phyloP scores from a whole-genome alignment of 53 echinoderm and acorn worm genomes.

The Mesocentrotus franciscanus region DNA sequence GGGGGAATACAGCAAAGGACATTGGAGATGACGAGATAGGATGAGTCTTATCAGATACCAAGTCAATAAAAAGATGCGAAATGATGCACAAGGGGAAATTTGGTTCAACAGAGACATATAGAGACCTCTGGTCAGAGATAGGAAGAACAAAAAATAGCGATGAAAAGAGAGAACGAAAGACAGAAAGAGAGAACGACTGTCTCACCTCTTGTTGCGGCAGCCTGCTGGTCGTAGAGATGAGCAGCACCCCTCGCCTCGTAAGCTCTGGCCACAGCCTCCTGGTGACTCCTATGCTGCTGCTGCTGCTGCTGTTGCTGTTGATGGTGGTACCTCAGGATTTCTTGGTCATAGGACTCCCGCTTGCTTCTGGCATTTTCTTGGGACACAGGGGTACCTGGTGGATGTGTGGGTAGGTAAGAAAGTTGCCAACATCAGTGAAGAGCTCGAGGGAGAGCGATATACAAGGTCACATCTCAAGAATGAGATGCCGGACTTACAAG shows the following conservation, averaged over 20 bases:
- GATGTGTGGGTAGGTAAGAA: background rate
- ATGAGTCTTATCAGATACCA: background rate
- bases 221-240: constrained; percentile 48
- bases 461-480: background rate
- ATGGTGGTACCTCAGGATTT: constrained; percentile 50
- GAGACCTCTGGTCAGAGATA: background rate
- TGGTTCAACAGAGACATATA: background rate
- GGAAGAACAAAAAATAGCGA: background rate
- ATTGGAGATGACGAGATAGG: background rate
- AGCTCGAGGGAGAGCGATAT: background rate
- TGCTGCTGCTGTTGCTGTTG: constrained; percentile 62
- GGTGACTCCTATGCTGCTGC: constrained; percentile 68
- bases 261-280: constrained; percentile 61
- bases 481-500: too few species aligned
- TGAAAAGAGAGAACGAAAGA: background rate
- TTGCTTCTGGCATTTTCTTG: constrained; percentile 39
- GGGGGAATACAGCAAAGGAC: background rate
- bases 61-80: too few species aligned
- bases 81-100: too few species aligned
- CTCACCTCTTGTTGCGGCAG: constrained; percentile 48
- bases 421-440: background rate
- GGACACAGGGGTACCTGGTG: constrained; percentile 38
- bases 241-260: constrained; percentile 46
- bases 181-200: background rate
- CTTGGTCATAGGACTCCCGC: constrained; percentile 60